phyloP scores from a whole-genome alignment of 2,888 invertebrate genomes.

The Oscheius sp. region DNA sequence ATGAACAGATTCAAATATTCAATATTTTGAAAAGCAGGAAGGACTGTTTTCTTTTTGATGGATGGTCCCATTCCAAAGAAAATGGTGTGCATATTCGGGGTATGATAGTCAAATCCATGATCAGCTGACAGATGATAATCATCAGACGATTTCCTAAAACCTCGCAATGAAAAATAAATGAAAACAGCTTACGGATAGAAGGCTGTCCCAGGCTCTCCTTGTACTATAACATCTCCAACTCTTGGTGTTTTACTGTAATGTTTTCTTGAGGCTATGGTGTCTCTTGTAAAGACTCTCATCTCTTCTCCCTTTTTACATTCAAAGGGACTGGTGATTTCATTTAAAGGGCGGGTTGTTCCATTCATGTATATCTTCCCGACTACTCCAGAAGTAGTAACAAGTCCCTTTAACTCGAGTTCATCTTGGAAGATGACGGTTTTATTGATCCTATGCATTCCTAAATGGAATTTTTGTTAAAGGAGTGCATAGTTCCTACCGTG shows the following conservation, averaged over 20 bases:
- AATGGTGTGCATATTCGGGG: constrained; percentile 64
- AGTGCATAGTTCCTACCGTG: constrained; percentile 52
- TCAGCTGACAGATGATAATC: constrained; percentile 43
- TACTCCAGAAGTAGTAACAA: constrained; percentile 60
- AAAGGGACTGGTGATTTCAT: constrained; percentile 51
- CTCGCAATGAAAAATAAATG: background rate
- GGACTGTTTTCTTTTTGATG: constrained; percentile 51
- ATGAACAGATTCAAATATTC: constrained; percentile 66
- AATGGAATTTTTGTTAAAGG: background rate
- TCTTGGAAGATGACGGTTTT: constrained; percentile 58
- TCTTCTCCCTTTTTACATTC: constrained; percentile 57
- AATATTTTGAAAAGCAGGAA: constrained; percentile 68
- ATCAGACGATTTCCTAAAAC: constrained; percentile 5
- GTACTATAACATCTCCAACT: constrained; percentile 67
- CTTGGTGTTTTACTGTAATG: constrained; percentile 60
- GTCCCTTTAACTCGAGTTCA: constrained; percentile 46
- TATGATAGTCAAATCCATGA: constrained; percentile 68
- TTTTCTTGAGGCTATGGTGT: constrained; percentile 56
- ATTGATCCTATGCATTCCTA: constrained; percentile 60
- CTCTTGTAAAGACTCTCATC: constrained; percentile 56
- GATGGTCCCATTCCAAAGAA: constrained; percentile 69
- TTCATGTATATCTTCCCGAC: constrained; percentile 63
- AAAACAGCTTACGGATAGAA: constrained; percentile 45
- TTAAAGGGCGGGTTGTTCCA: constrained; percentile 40
- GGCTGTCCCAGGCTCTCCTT: constrained; percentile 62